These are phyloP conservation scores for Drosophila nannoptera DNA, from an alignment of 1,140 invertebrate species.

Conservation along the genomic window DNA sequence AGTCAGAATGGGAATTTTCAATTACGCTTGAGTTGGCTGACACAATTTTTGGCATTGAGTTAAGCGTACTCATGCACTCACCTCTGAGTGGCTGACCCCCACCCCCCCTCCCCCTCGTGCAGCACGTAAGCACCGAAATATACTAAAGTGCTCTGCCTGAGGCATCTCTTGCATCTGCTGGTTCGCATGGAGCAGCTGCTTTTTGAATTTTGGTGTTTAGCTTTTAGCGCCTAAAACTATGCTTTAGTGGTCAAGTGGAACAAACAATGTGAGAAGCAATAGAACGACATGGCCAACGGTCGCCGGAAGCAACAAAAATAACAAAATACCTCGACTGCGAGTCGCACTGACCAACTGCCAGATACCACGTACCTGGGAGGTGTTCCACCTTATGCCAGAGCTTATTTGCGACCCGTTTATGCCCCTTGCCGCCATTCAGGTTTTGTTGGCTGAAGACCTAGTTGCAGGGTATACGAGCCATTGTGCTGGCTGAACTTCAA, in stretches of 20 bases:
- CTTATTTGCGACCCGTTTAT: no score
- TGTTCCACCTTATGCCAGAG: no score
- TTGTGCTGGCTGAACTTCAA: constrained; percentile 32
- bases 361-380: not conserved
- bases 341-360: not conserved
- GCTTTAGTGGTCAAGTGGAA: constrained; percentile 77
- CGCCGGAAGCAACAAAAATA: constrained; percentile 32
- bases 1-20: constrained; percentile 36
- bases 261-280: constrained; percentile 54
- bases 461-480: constrained; percentile 22
- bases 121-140: constrained; percentile 42
- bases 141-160: constrained; percentile 53
- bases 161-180: constrained; percentile 21
- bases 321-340: not conserved
- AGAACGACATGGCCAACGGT: constrained; percentile 17
- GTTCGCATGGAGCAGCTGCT: constrained; percentile 61
- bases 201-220: constrained; percentile 77
- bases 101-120: constrained; percentile 29
- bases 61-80: constrained; percentile 44
- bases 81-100: constrained; percentile 25
- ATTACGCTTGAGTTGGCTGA: constrained; percentile 30
- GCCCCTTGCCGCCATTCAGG: not conserved
- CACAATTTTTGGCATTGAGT: constrained; percentile 42
- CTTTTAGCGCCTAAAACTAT: constrained; percentile 78
- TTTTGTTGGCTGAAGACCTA: no score